Evolutionary conservation across 1,140 invertebrate genomes (phyloP).

Genomic region (Drosophila carrolli): DNA sequence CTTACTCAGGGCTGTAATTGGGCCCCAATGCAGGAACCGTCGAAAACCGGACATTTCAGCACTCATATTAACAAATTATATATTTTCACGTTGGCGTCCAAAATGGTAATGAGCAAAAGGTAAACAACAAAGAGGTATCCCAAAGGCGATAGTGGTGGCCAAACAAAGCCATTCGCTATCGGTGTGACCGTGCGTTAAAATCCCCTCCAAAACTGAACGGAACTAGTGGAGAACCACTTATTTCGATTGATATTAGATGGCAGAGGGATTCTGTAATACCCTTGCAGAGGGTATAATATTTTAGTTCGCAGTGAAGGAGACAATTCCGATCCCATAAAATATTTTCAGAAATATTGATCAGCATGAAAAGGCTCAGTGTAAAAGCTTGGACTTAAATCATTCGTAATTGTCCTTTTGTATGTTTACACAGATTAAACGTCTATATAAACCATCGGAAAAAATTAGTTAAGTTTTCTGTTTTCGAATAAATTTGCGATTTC

Average conservation of each 20-base stretch:
- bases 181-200: conserved; percentile 1
- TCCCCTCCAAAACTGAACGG: background rate
- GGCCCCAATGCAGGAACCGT: conserved; percentile 91
- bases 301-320: too few species aligned
- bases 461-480: too few species aligned
- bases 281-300: too few species aligned
- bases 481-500: too few species aligned
- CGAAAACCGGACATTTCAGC: conserved; percentile 85
- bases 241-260: background rate
- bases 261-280: too few species aligned
- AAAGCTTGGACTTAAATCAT: too few species aligned
- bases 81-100: conserved; percentile 39
- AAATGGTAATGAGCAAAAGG: conserved; percentile 49
- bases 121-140: conserved; percentile 28
- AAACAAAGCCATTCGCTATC: background rate
- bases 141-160: background rate
- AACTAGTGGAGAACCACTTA: background rate
- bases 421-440: too few species aligned
- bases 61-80: conserved; percentile 44
- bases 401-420: too few species aligned
- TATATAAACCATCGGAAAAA: too few species aligned
- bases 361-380: too few species aligned
- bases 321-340: too few species aligned
- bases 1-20: conserved; percentile 90
- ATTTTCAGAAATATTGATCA: too few species aligned